Base-by-base conservation (phyloP, 2,797 vertebrate species). In the Oryzias dopingdopingensis region DNA sequence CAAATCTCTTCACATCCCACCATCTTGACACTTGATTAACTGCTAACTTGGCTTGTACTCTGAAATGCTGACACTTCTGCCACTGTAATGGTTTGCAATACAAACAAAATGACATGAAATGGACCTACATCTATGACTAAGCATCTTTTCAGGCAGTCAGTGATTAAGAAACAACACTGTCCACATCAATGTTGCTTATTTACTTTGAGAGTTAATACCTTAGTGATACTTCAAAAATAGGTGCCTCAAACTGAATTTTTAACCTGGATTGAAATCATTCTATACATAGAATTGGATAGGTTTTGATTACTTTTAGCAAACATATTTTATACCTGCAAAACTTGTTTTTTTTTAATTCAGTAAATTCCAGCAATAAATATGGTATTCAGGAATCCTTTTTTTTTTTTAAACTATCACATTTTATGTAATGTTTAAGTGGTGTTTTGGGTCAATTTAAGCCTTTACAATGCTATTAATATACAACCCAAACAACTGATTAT, bases 161-260 rank as follows among this genome's bases (percentile, higher is more conserved):
- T 47, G 24, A 48, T 67, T 71, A 61, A 60, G 56, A 56, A 64
- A 74, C 62, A 59, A 52, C 51, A n/a, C 12, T 46, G 26, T 61
- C 66, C 52, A 46, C 15, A 24, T 17, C 42, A 52, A 40, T 53
- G 61, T 67, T 81, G 64, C 70, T 76, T 69, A 51, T 72, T 74
- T 66, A 72, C 63, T 0, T 10, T 8, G 6, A 52, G 17, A 46
- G 1, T 2, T 6, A 57, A 65, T 40, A 43, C 22, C 66, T 74
- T 51, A 52, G 42, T 42, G 32, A 62, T 47, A 57, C 6, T 70
- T 49, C 46, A 49, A 74, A 60, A 59, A 41, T 10, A 60, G 53
- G 1, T 61, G 42, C 61, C 51, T 23, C 37, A 59, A 10, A 37
- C 10, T 37, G 32, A 12, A 37, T 37, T 37, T 12, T 3, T 12